Evolutionary conservation across 2,888 invertebrate genomes (phyloP).

Genomic region (Oligia fasciuncula): DNA sequence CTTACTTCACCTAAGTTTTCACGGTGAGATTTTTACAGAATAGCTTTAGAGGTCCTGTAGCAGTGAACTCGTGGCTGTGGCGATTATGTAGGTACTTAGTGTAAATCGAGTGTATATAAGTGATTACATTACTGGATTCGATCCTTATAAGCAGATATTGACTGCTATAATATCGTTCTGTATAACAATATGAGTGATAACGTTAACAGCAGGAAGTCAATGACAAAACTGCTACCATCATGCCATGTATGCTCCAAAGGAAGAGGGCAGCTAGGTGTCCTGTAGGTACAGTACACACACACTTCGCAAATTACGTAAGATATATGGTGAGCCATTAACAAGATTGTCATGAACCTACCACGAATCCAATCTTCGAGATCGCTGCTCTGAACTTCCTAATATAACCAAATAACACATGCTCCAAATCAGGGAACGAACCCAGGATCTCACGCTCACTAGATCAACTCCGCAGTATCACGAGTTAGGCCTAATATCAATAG

Average conservation of each 20-base stretch:
- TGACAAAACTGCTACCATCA: not conserved
- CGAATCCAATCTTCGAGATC: not conserved
- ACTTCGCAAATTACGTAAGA: not conserved
- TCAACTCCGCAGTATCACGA: not conserved
- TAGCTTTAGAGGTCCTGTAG: not conserved
- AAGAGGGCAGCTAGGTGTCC: not conserved
- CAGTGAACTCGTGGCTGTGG: not conserved
- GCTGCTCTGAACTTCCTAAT: not conserved
- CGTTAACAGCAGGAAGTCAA: too few relatives aligned
- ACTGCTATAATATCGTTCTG: not conserved
- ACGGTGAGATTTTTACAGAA: too few relatives aligned
- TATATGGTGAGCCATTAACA: too few relatives aligned
- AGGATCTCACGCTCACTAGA: not conserved
- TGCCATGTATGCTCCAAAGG: not conserved
- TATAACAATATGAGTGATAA: not conserved
- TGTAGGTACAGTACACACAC: too few relatives aligned
- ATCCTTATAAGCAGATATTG: slow-evolving; percentile 1
- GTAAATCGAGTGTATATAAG: slow-evolving; percentile 32
- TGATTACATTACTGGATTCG: slow-evolving; percentile 38
- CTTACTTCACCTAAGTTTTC: too few relatives aligned
- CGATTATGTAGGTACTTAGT: slow-evolving; percentile 3
- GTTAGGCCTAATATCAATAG: too few relatives aligned
- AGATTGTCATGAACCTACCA: not conserved
- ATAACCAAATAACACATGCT: not conserved
- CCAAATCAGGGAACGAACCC: not conserved